These are phyloP conservation scores for Glandiceps talaboti DNA, from an alignment of 53 echinoderm and acorn worm genomes.

Conservation along the genomic window DNA sequence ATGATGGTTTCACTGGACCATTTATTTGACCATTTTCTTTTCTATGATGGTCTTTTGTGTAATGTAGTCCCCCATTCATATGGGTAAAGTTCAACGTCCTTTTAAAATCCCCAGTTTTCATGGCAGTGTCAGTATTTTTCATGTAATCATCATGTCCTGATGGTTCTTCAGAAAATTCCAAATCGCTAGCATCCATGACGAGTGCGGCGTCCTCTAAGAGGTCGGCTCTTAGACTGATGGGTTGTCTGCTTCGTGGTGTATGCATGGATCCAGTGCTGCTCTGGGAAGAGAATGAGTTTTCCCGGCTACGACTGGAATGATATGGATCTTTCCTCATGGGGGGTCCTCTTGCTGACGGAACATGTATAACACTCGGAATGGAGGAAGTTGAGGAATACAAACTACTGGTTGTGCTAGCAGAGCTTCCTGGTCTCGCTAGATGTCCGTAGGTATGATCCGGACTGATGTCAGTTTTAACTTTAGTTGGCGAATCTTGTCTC, in stretches of 20 bases:
- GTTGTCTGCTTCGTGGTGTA: constrained; percentile 3
- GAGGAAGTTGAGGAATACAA: constrained; percentile 79
- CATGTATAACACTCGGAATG: constrained; percentile 82
- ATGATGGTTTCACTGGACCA: neutral
- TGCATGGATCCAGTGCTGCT: neutral
- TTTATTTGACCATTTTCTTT: too few species aligned
- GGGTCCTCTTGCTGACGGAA: constrained; percentile 10
- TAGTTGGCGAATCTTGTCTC: neutral
- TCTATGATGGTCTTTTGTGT: neutral
- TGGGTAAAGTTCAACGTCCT: neutral
- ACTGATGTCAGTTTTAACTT: constrained; percentile 22
- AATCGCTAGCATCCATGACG: neutral
- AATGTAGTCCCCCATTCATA: neutral
- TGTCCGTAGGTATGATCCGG: constrained; percentile 6
- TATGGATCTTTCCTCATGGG: neutral
- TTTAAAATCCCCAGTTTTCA: neutral
- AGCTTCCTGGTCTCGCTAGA: constrained; percentile 45
- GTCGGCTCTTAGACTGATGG: neutral
- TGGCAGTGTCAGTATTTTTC: neutral
- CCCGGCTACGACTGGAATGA: neutral
- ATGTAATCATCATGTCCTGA: neutral
- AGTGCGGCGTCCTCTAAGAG: neutral
- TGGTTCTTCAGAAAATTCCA: neutral
- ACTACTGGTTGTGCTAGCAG: constrained; percentile 71
- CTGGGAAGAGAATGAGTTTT: neutral